Evolutionary conservation across 2,888 invertebrate species (phyloP), one percentile per base, ranked within the genome.

Genomic region (Colletes collaris): DNA sequence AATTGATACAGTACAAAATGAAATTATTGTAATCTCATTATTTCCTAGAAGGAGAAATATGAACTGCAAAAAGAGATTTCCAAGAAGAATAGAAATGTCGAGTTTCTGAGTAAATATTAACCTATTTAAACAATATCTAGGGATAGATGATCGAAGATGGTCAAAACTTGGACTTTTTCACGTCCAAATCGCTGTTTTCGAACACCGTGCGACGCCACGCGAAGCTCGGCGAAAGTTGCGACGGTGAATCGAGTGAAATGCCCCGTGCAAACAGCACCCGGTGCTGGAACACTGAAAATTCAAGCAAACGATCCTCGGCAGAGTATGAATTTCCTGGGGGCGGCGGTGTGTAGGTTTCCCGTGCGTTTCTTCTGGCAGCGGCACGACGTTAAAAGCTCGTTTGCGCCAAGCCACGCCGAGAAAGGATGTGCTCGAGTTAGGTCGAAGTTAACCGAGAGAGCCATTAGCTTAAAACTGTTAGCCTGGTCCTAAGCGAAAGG

Each of bases 401-500:
- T 88, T 87, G 80, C 82, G 75, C 60, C 63, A 68, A 78, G 66
- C 74, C 70, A 76, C 69, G 82, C 69, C 82, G 76, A 74, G 74
- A 75, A 56, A 79, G 79, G 82, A 84, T 80, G 71, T 81, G 80
- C 82, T 55, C 52, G 76, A 73, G 81, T 72, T 74, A 65, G 74
- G 79, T 84, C 80, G 65, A 85, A 86, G 87, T 84, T 87, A 88
- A 87, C 82, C 81, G 71, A 68, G 78, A 74, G 76, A 74, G 81
- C 88, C 87, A 89, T 89, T 89, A 89, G 88, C 86, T 88, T 83
- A 78, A 87, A 89, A 87, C 85, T 88, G 85, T 89, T 87, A 87
- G 84, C 58, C 55, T 44, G 44, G 49, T 58, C 73, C 66, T 53
- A 55, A 75, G 72, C 67, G 71, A 83, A 81, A 67, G 81, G 65